Base-by-base conservation (phyloP, 2,888 invertebrate genomes). In the Hemicrepidius hirtus region DNA sequence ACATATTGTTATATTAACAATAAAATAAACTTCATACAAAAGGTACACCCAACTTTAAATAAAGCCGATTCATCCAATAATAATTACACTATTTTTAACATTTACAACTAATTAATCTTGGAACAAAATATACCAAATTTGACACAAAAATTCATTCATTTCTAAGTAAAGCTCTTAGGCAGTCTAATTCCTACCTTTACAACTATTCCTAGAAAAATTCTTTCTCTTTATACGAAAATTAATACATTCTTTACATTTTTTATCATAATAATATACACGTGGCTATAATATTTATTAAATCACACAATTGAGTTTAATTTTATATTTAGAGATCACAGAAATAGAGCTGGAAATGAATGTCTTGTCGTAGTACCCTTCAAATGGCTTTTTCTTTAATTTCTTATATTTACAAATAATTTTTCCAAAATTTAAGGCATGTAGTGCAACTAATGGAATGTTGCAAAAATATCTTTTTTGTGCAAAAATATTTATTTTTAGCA, bases 261-360 rank as follows among this genome's bases (percentile, higher is more conserved):
- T 60, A 63, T 57, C 53, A 66, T 67, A 69, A 44, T 59, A 59
- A 59, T 49, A 68, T 44, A 73, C 62, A 72, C 20, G 46, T 63
- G 49, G 20, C 24, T 63, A 70, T 49, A 68, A 65, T 74, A 75
- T 76, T 80, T 80, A 62, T 77, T 80, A 81, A 82, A 84, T 84
- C 83, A 84, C 84, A 84, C 83, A 80, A 79, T 83, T 83, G 84
- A 84, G 83, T 84, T 81, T 81, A 81, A 80, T 64, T 71, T 67
- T 57, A 55, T 68, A 67, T 64, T 60, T 55, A 84, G 86, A 86
- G 86, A 86, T 86, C 86, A 86, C 86, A 86, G 86, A 85, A 85
- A 85, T 80, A 84, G 84, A 85, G 85, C 85, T 85, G 85, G 85
- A 85, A 84, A 77, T 78, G 65, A 75, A 72, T 68, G 73, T 65